Conservation (phyloP, 1,140 invertebrate genomes). For the Sarcophaga peregrina region DNA sequence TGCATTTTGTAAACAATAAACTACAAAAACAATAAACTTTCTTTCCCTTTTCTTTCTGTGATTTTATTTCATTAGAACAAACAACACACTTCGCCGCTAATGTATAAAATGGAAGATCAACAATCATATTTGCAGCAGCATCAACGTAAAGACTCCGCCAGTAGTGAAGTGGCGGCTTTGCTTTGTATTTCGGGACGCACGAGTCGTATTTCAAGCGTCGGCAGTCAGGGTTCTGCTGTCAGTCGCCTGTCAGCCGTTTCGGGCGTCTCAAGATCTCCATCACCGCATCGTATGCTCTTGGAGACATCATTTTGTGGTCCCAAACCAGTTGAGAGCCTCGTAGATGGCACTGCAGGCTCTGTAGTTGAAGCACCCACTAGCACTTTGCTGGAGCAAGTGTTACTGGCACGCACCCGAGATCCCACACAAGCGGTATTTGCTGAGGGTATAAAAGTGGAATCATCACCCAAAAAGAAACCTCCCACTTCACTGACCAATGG, state of each 20-base stretch:
- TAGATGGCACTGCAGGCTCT: conserved; percentile 46
- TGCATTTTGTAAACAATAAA: not conserved
- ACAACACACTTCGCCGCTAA: conserved; percentile 66
- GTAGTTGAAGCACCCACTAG: conserved; percentile 69
- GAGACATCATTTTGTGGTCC: conserved; percentile 91
- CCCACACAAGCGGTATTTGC: conserved; percentile 70
- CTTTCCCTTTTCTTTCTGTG: conserved; percentile 39
- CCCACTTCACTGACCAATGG: conserved; percentile 54
- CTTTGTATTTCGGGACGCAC: conserved; percentile 85
- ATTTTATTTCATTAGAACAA: not conserved
- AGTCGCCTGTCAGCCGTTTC: conserved; percentile 78
- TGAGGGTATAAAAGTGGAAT: conserved; percentile 68
- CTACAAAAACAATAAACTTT: not conserved
- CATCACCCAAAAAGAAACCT: conserved; percentile 50
- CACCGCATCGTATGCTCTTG: conserved; percentile 86
- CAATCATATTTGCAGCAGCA: conserved; percentile 70
- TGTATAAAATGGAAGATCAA: conserved; percentile 70
- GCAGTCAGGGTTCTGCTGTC: conserved; percentile 74
- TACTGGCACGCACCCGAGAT: conserved; percentile 72
- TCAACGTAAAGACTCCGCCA: conserved; percentile 82
- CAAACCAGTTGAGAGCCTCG: conserved; percentile 72
- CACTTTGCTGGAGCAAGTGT: conserved; percentile 74
- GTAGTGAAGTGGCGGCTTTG: conserved; percentile 71
- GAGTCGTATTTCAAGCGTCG: conserved; percentile 82
- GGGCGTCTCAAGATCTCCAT: conserved; percentile 79